Evolutionary conservation across 2,113 vertebrate genomes (phyloP).

Genomic region (Zosterops japonicus): DNA sequence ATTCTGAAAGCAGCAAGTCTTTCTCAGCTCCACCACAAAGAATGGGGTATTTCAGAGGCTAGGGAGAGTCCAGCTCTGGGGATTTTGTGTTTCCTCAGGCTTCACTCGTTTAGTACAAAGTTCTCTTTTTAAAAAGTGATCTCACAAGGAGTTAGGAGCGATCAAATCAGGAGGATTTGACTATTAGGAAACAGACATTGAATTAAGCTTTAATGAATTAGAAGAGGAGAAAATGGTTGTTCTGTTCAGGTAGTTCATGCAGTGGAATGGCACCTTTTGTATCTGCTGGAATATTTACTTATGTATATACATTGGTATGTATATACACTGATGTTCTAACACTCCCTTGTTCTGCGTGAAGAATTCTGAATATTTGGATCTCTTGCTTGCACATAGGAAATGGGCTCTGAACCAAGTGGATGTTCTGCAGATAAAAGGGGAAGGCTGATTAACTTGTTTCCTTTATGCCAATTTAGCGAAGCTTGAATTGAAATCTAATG

Average conservation of each 20-base stretch:
- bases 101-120: neutral
- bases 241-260: neutral
- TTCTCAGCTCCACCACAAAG: neutral
- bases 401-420: neutral
- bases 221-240: neutral
- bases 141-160: neutral
- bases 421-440: neutral
- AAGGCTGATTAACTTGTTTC: neutral
- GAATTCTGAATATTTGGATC: neutral
- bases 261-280: neutral
- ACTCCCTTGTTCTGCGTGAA: neutral
- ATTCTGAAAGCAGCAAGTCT: neutral
- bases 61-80: neutral
- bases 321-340: neutral
- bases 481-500: neutral
- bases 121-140: neutral
- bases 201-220: neutral
- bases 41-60: neutral
- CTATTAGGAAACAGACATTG: neutral
- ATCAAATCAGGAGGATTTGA: neutral
- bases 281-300: neutral
- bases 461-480: neutral
- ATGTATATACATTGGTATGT: neutral
- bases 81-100: neutral
- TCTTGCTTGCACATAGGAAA: neutral